Base-by-base conservation (phyloP, 2,888 invertebrate species). In the Zygogramma bicolorata region DNA sequence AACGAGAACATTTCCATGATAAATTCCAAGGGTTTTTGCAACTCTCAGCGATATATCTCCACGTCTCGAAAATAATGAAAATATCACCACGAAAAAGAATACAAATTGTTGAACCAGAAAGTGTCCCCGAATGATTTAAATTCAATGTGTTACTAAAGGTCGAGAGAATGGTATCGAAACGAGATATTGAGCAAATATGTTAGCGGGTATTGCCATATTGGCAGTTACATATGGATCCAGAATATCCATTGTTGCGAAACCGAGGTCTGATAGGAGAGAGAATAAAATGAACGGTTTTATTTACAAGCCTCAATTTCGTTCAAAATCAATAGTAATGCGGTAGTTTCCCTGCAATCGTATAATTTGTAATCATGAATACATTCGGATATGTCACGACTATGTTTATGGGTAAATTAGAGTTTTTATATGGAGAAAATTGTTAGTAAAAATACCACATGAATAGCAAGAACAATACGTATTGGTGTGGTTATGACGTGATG, bases 141-240 rank as follows among this genome's bases (percentile, higher is more conserved):
- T 75, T 71, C 71, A 71, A 73, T 71, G 63, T 73, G 73, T 71
- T 65, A 73, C 63, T 70, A 34, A 46, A 63, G 69, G 61, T 61
- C 46, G 69, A 65, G 38, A 65, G 68, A 70, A 68, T 66, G 66
- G 42, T 49, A 63, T 29, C 58, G 58, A 60, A 71, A 67, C 71
- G 59, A 66, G 68, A 71, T 75, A 73, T 71, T 69, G 71, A 63
- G 69, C 70, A 65, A 71, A 75, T 75, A 75, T 71, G 68, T 75
- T 71, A 59, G 68, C 67, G 60, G 66, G 63, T 61, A 73, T 65
- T 68, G 67, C 62, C 40, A 68, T 73, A 75, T 75, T 74, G 75
- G 71, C 75, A 75, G 75, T 71, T 67, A 70, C 73, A 67, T 72
- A 75, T 73, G 67, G 73, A 60, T 72, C 29, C 58, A 31, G 70